Evolutionary conservation across 2,113 vertebrate species (phyloP), one percentile per base, ranked within the genome.

Genomic region (Bubo scandiacus): DNA sequence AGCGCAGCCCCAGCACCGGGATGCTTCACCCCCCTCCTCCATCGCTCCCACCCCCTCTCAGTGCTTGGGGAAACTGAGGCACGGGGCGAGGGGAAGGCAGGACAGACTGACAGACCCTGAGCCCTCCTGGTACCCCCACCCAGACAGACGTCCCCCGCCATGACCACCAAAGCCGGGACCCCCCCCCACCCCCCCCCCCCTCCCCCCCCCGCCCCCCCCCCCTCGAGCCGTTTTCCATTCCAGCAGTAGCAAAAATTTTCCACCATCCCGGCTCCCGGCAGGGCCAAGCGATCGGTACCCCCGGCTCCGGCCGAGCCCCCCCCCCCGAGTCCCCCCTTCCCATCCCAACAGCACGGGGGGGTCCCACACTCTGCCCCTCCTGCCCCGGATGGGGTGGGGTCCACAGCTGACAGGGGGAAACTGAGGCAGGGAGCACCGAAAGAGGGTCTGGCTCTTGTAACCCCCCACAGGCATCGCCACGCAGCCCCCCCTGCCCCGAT

Each of bases 211-310:
- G 21, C 72, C 26, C 23, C 3, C 51, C 84, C 57, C 40, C 16
- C 12, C 45, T 11, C 49, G 32, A 34, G 47, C 4, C 12, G 0
- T 10, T 43, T 43, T 17, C 72, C 59, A 12, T 6, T 36, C 17
- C 45, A 32, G 40, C n/a, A 27, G 58, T n/a, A 4, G 23, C 1
- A 2, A 12, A 9, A 1, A 8, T 40, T 45, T 47, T 13, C 34
- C 83, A 25, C n/a, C 43, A 2, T 15, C 17, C 61, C 12, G 0
- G 6, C 21, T 12, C 49, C 58, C 14, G 0, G 9, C 2, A 6
- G 22, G 40, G 47, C 18, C 16, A 14, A n/a, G 45, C 18, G 3
- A 51, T 14, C 9, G 5, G 20, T 1, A 7, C 5, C 43, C n/a
- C 63, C 34, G 6, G 26, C 29, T 27, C 47, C 2, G 5, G 15